Conservation (phyloP, 2,797 vertebrate genomes). For the Clarias laeviceps region DNA sequence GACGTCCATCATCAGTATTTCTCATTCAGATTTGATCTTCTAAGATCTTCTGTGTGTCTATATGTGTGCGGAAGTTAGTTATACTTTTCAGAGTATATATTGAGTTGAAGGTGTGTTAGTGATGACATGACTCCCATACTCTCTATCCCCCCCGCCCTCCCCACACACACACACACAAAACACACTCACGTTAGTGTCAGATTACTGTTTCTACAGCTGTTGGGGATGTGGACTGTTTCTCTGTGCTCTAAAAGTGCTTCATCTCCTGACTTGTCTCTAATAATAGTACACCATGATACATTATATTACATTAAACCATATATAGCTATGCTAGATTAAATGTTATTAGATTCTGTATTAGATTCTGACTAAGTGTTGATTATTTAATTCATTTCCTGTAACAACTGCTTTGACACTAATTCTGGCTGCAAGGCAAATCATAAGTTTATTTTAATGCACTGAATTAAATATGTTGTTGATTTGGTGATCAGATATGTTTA, state of each 20-base stretch:
- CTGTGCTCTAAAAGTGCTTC: conserved; percentile 34
- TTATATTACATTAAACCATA: neutral
- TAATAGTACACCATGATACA: neutral
- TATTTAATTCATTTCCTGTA: neutral
- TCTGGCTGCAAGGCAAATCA: neutral
- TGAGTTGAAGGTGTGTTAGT: conserved; percentile 31
- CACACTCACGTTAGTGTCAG: conserved; percentile 47
- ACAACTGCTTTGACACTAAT: neutral
- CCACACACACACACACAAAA: conserved; percentile 11
- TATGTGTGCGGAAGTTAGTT: neutral
- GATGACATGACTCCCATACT: conserved; percentile 11
- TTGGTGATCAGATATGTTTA: too few relatives aligned
- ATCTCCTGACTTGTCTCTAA: neutral
- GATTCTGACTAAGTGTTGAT: neutral
- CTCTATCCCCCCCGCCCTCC: neutral
- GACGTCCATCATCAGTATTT: neutral
- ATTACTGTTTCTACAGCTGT: conserved; percentile 82
- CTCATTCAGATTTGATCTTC: neutral
- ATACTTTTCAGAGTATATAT: conserved; percentile 4
- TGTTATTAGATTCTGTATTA: too few relatives aligned
- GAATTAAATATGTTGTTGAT: neutral
- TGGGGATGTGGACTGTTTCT: conserved; percentile 65
- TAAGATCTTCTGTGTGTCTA: neutral
- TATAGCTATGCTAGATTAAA: neutral
- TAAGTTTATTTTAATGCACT: neutral